Base-by-base conservation (phyloP, 2,797 vertebrate genomes). In the Ficedula albicollis region DNA sequence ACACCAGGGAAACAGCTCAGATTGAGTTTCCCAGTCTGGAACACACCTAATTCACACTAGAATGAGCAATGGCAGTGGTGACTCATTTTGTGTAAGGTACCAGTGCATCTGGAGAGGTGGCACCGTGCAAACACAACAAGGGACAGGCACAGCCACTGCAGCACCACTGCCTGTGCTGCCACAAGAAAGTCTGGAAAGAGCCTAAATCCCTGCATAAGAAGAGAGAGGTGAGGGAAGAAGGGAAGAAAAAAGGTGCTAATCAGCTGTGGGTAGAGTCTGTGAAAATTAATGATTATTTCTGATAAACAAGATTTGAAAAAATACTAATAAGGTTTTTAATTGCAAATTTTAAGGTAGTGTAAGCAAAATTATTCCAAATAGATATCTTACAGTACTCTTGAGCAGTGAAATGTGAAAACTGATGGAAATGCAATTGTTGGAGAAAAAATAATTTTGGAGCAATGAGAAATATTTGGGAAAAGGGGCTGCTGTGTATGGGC, bases 401-500 rank as follows among this genome's bases (percentile, higher is more conserved):
- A 60, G 34, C 36, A 62, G 49, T 5, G 60, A 74, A 59, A 77
- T 54, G 11, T 83, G 60, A 74, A 87, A 56, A 34, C 17, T 70
- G 41, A 10, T 38, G 48, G 69, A 89, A 95, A 74, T n/a, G 26
- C 3, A 41, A 2, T 60, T 44, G 15, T 13, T 74, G 54, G 49
- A 55, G 21, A 9, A 41, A 64, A 89, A 51, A 43, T 26, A 17
- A n/a, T 55, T 36, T n/a, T 32, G 32, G 44, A 72, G 41, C 49
- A 68, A 80, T 27, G 21, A 72, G 68, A 60, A 84, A 44, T 44
- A 26, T 12, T 41, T 13, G 58, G 54, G 8, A 6, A 70, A 58
- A 90, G 52, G 8, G 19, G 17, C 2, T 17, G 0, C 6, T 23
- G 20, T 19, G 0, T 5, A 4, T 1, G 6, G 9, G 19, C 8